Base-by-base conservation (phyloP, 2,113 vertebrate species). In the Tragelaphus strepsiceros region DNA sequence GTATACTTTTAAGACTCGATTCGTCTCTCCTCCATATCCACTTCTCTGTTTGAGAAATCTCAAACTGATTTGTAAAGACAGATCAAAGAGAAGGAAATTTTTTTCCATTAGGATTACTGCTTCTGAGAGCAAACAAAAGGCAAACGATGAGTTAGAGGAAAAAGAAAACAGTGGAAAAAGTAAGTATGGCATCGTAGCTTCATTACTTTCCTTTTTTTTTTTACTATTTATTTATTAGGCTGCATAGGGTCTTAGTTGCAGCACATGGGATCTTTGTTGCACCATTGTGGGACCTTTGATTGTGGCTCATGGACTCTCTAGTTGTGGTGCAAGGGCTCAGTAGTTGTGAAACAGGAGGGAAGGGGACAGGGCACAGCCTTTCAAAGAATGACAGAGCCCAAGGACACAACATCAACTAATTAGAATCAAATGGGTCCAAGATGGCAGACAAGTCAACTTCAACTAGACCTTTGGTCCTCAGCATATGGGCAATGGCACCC, bases 11-110 rank as follows among this genome's bases (percentile, higher is more conserved):
- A 97, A 98, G 88, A 98, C 82, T 89, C 5, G 9, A 82, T 10
- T 21, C 43, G 93, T 86, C 32, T 97, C 90, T 97, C 32, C 88
- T 71, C 39, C 11, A 85, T 17, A 28, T 22, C 67, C 43, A 49
- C 21, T 94, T 94, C 96, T 97, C 81, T 97, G 61, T 88, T 97
- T 98, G 94, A 98, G 96, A 98, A 97, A 93, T 95, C 93, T 96
- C 97, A 94, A 97, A 96, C 56, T 98, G 96, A 98, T 98, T 98
- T 98, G 96, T 97, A 94, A 96, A 98, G 97, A 98, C 78, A 98
- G 96, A 98, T 98, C 96, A 98, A 97, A 98, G 95, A 56, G 49
- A 97, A 96, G 67, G 92, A 98, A 96, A 67, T 78, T 64, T 97
- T 90, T 98, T 98, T 96, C 97, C 93, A 96, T 71, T 97, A 94